These are phyloP conservation scores for Tethya wilhelma DNA, from an alignment of 37 sponge, comb jelly and placozoan species.

Conservation along the genomic window DNA sequence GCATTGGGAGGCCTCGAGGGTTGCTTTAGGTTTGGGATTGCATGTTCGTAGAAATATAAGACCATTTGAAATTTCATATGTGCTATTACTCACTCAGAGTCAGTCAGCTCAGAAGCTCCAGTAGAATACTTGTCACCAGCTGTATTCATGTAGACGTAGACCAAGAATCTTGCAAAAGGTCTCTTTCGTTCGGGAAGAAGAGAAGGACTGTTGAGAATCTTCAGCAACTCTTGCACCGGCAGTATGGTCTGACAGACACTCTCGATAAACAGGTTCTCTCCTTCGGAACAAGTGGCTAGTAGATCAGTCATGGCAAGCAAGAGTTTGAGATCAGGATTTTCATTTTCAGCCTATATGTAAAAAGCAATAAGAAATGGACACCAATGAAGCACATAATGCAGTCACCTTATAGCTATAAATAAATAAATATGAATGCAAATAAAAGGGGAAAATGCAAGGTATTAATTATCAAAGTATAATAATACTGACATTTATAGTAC, in stretches of 20 bases:
- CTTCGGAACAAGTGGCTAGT: conserved; percentile 79
- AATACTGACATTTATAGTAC: too few relatives aligned
- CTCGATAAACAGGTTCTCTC: conserved; percentile 76
- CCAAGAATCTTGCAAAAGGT: conserved; percentile 72
- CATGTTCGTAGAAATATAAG: too few relatives aligned
- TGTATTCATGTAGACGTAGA: conserved; percentile 76
- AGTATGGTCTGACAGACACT: conserved; percentile 77
- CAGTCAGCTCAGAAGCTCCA: conserved; percentile 36
- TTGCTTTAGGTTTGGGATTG: too few relatives aligned
- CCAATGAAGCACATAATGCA: too few relatives aligned
- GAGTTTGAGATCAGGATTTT: conserved; percentile 24
- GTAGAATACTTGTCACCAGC: conserved; percentile 32
- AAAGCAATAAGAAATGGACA: too few relatives aligned
- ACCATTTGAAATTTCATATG: too few relatives aligned
- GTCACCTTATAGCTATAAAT: too few relatives aligned
- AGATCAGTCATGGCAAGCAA: conserved; percentile 65
- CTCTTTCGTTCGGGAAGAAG: conserved; percentile 52
- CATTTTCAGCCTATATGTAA: background rate
- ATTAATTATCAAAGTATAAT: too few relatives aligned
- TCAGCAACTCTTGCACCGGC: conserved; percentile 15
- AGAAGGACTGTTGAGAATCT: conserved; percentile 19
- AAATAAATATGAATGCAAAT: too few relatives aligned
- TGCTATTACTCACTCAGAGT: conserved; percentile 31
- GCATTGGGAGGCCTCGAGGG: too few relatives aligned
- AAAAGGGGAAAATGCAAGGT: too few relatives aligned